These are phyloP conservation scores for Phylloscopus collybita DNA, from an alignment of 2,797 vertebrate genomes.

Conservation along the genomic window DNA sequence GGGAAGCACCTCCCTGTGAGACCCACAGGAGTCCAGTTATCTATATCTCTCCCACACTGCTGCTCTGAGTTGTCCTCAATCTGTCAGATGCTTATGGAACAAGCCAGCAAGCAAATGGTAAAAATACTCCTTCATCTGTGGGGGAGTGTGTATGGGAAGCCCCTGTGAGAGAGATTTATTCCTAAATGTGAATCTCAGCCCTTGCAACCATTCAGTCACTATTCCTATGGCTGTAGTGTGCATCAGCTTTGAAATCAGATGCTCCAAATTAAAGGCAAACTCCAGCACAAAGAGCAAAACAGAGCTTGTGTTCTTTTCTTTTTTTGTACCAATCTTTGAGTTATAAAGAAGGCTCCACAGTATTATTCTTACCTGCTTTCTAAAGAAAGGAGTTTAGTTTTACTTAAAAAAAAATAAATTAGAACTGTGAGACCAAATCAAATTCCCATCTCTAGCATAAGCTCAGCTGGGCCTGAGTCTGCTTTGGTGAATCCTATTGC, in stretches of 20 bases:
- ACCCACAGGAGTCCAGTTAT: slow-evolving; percentile 70
- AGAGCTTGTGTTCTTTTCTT: background rate
- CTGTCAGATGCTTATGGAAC: slow-evolving; percentile 73
- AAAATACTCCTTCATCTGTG: slow-evolving; percentile 51
- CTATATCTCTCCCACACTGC: slow-evolving; percentile 76
- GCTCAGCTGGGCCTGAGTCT: background rate
- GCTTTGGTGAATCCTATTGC: background rate
- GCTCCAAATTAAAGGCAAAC: slow-evolving; percentile 14
- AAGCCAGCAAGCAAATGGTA: slow-evolving; percentile 27
- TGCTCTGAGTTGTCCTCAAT: slow-evolving; percentile 77
- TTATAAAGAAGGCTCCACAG: background rate
- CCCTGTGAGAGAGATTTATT: slow-evolving; percentile 49
- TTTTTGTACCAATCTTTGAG: background rate
- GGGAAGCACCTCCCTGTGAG: slow-evolving; percentile 77
- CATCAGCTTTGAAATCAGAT: slow-evolving; percentile 2
- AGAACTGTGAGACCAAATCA: background rate
- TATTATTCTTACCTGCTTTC: background rate
- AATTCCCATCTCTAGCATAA: background rate
- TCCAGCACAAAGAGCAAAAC: background rate
- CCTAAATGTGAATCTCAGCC: slow-evolving; percentile 49
- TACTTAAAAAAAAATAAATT: background rate
- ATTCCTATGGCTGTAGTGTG: background rate
- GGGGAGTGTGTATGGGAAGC: background rate
- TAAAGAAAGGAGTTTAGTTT: background rate
- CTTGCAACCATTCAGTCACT: background rate